These are phyloP conservation scores for Silurus meridionalis DNA, from an alignment of 2,113 vertebrate species.

Conservation along the genomic window DNA sequence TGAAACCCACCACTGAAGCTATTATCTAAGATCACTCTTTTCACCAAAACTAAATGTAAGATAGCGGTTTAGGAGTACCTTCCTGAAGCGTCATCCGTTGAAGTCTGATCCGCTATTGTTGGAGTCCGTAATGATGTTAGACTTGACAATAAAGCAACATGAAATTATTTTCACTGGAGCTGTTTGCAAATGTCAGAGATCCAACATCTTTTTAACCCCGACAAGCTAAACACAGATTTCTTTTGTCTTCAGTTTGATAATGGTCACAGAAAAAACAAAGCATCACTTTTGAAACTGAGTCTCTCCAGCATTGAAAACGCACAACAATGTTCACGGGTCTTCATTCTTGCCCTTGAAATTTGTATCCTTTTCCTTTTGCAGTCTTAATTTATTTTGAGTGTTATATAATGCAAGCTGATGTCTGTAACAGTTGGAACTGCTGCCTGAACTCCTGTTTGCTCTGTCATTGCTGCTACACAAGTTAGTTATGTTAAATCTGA, in stretches of 20 bases:
- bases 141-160: background rate
- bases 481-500: no score
- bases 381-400: background rate
- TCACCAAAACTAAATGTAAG: background rate
- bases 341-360: background rate
- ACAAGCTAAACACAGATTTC: background rate
- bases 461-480: background rate
- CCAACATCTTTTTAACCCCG: background rate
- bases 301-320: background rate
- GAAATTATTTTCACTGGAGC: background rate
- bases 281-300: background rate
- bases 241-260: background rate
- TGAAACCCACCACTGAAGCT: background rate
- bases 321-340: background rate
- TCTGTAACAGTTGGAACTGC: background rate
- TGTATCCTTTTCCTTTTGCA: background rate
- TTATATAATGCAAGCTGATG: background rate
- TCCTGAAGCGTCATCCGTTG: constrained; percentile 4
- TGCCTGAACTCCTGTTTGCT: background rate
- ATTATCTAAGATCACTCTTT: background rate
- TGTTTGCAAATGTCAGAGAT: background rate
- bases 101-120: background rate
- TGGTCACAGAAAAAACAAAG: background rate
- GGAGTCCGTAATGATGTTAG: background rate
- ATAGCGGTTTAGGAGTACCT: background rate